Percentiles rank a stretch among this genome's conserved stretches.
These are phyloP conservation scores for Lithobates sylvaticus DNA, from an alignment of 2,797 vertebrate genomes.

Conservation along the genomic window DNA sequence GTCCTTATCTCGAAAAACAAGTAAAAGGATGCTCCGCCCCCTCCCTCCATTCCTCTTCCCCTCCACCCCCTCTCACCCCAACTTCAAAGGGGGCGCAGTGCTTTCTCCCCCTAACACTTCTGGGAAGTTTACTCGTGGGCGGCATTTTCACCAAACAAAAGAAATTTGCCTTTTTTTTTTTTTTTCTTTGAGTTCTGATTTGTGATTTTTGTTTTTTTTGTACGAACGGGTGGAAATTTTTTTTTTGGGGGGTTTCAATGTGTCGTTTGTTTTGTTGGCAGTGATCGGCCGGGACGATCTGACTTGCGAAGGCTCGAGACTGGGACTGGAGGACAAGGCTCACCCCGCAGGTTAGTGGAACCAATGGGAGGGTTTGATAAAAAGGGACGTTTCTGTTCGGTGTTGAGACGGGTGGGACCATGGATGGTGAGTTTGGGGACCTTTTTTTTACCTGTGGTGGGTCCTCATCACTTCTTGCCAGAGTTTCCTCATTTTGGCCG, in stretches of 20 bases:
- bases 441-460: too few species aligned
- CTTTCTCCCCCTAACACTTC: slow-evolving; percentile 31
- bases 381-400: too few species aligned
- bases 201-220: slow-evolving; percentile 17
- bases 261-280: neutral
- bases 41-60: slow-evolving; percentile 53
- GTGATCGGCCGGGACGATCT: neutral
- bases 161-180: slow-evolving; percentile 3
- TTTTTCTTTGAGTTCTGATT: neutral
- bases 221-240: neutral
- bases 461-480: too few species aligned
- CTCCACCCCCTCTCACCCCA: slow-evolving; percentile 51
- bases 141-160: slow-evolving; percentile 7
- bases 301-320: neutral
- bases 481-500: too few species aligned
- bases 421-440: too few species aligned
- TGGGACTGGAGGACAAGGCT: slow-evolving; percentile 2
- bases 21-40: slow-evolving; percentile 39
- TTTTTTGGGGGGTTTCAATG: neutral
- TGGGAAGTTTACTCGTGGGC: slow-evolving; percentile 50
- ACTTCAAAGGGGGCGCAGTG: slow-evolving; percentile 13
- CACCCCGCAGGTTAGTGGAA: slow-evolving; percentile 19
- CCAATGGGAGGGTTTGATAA: neutral
- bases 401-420: too few species aligned
- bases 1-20: slow-evolving; percentile 46